Conservation (phyloP, 2,113 vertebrate genomes). For the Macaca mulatta region DNA sequence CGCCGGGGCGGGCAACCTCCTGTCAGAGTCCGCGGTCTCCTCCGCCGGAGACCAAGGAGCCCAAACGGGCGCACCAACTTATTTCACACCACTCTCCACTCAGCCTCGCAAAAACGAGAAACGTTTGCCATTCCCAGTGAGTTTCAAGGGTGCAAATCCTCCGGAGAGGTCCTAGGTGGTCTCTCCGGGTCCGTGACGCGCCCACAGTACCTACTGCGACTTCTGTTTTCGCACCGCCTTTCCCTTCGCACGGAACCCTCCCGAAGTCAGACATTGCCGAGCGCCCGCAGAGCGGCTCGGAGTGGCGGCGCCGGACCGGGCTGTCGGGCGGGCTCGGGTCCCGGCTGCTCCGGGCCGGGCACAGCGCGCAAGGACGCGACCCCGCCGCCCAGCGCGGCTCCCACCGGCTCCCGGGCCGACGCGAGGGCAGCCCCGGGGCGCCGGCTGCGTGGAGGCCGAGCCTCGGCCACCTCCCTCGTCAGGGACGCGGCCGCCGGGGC, state of each 20-base stretch:
- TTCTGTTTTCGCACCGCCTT: not conserved
- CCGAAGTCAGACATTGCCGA: not conserved
- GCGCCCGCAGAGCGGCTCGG: not conserved
- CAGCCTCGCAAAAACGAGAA: not conserved
- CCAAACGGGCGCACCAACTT: not conserved
- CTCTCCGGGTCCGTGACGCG: not conserved
- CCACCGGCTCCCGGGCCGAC: not conserved
- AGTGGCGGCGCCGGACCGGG: not conserved
- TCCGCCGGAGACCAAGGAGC: not conserved
- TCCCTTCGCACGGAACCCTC: not conserved
- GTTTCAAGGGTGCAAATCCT: not conserved
- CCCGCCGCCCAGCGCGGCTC: not conserved
- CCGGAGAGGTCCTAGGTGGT: not conserved
- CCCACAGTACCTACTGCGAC: not conserved
- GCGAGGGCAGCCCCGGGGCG: not conserved
- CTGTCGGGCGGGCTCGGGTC: not conserved
- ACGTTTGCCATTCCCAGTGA: not conserved
- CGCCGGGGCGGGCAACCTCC: not conserved
- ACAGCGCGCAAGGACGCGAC: constrained; percentile 29
- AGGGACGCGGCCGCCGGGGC: not conserved
- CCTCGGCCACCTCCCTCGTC: not conserved
- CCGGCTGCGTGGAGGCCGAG: not conserved
- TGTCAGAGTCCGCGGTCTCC: not conserved
- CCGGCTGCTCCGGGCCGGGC: not conserved
- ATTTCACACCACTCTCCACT: not conserved